Evolutionary conservation across 2,797 vertebrate species (phyloP).

Genomic region (Morus bassanus): DNA sequence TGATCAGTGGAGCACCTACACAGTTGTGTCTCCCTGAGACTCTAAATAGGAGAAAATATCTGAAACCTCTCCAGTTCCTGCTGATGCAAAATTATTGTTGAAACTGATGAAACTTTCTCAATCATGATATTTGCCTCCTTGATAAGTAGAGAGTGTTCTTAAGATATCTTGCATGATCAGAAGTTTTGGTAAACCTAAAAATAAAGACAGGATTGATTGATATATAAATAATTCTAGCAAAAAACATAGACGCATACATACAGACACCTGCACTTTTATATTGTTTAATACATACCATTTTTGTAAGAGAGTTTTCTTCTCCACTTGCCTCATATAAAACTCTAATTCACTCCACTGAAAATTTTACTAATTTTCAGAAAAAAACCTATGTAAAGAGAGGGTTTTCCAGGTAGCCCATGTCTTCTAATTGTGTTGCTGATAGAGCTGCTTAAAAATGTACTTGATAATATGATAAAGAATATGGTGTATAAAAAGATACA

Average conservation of each 20-base stretch:
- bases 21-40: background rate
- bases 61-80: background rate
- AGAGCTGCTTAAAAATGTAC: background rate
- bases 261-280: background rate
- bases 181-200: background rate
- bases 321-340: background rate
- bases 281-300: background rate
- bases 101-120: background rate
- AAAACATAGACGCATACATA: background rate
- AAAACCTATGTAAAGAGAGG: background rate
- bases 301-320: background rate
- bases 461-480: background rate
- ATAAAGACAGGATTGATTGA: background rate
- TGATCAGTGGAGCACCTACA: background rate
- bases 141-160: background rate
- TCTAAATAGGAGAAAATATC: background rate
- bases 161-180: background rate
- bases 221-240: background rate
- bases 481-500: background rate
- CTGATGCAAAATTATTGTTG: background rate
- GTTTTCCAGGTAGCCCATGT: background rate
- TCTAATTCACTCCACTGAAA: background rate
- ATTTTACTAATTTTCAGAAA: background rate
- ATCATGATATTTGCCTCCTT: background rate
- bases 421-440: background rate